phyloP scores from a whole-genome alignment of 1,140 invertebrate species.

The Hycleus cichorii region DNA sequence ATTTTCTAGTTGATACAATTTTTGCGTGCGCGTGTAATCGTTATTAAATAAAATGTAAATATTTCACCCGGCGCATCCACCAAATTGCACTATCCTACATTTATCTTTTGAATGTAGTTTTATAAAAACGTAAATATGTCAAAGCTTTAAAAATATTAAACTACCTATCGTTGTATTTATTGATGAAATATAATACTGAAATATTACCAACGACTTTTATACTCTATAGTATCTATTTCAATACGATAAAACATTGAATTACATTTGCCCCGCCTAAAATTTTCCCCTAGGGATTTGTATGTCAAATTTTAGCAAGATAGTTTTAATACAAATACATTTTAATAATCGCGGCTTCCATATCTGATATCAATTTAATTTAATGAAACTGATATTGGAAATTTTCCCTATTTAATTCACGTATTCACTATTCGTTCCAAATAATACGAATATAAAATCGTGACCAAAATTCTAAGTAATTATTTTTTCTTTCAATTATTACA shows the following conservation, averaged over 20 bases:
- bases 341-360: conserved; percentile 1
- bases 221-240: conserved; percentile 5
- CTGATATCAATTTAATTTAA: too few species aligned
- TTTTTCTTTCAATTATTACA: conserved; percentile 5
- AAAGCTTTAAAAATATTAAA: too few species aligned
- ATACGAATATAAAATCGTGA: conserved; percentile 5
- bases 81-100: neutral
- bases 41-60: too few species aligned
- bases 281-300: conserved; percentile 4
- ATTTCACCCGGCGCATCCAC: neutral
- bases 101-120: too few species aligned
- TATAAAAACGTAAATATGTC: too few species aligned
- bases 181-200: neutral
- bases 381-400: too few species aligned
- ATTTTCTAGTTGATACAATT: too few species aligned
- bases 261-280: neutral
- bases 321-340: conserved; percentile 11
- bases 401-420: conserved; percentile 2
- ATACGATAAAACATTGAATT: conserved; percentile 1
- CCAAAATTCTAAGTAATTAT: conserved; percentile 3
- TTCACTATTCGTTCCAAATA: conserved; percentile 12
- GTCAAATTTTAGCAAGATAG: conserved; percentile 10
- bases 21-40: too few species aligned
- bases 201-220: neutral
- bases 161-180: neutral